Evolutionary conservation across 1,140 invertebrate species (phyloP).

Genomic region (Zaprionus ornatus): DNA sequence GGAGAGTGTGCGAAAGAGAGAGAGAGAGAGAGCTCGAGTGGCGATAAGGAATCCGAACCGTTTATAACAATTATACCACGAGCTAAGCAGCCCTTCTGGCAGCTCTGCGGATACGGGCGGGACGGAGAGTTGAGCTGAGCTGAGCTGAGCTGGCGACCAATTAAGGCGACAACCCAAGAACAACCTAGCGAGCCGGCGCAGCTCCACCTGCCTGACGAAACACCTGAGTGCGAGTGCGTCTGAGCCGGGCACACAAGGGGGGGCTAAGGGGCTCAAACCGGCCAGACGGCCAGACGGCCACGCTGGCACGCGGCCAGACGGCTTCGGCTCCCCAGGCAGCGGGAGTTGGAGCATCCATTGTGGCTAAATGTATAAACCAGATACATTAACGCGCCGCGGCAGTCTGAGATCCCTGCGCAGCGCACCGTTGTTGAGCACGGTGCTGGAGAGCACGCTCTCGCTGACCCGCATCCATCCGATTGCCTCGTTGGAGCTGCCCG

Average conservation of each 20-base stretch:
- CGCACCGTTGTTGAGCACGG: constrained; percentile 80
- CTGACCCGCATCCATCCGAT: constrained; percentile 83
- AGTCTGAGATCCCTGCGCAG: constrained; percentile 83
- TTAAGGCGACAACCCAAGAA: constrained; percentile 3
- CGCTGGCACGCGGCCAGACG: neutral
- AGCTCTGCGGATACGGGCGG: neutral
- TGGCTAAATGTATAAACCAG: constrained; percentile 81
- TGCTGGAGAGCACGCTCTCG: constrained; percentile 80
- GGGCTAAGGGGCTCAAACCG: neutral
- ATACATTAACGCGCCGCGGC: constrained; percentile 79
- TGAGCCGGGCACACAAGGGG: neutral
- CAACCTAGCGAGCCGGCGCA: neutral
- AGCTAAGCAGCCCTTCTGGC: constrained; percentile 24
- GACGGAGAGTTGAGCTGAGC: neutral
- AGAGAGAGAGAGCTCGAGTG: neutral
- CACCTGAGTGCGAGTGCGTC: neutral
- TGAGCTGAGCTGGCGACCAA: neutral
- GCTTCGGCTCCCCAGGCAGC: constrained; percentile 1
- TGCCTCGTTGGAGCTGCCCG: constrained; percentile 80
- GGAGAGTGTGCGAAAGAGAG: neutral
- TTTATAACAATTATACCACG: constrained; percentile 49
- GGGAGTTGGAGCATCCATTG: neutral
- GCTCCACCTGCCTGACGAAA: neutral
- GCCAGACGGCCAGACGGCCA: neutral
- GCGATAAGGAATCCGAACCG: constrained; percentile 33